phyloP scores from a whole-genome alignment of 2,797 vertebrate genomes.

The Manis javanica region DNA sequence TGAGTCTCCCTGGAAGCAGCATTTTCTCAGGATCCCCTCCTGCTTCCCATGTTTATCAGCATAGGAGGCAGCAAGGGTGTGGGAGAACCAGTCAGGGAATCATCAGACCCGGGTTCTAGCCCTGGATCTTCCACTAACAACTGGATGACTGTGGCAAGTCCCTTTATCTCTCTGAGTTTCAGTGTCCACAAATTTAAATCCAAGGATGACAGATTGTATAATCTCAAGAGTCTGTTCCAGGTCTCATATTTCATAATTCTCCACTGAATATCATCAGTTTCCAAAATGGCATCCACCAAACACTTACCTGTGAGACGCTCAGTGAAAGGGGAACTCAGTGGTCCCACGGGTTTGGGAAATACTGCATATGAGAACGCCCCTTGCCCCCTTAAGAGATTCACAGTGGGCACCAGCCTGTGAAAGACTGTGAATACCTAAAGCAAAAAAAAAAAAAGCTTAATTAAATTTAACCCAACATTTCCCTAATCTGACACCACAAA shows the following conservation, averaged over 20 bases:
- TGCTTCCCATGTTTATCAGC: neutral
- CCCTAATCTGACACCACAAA: neutral
- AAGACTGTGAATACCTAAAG: neutral
- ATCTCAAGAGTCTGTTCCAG: neutral
- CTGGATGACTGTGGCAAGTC: neutral
- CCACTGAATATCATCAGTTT: neutral
- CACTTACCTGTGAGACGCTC: neutral
- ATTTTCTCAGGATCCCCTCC: neutral
- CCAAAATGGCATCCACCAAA: neutral
- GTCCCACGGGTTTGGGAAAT: neutral
- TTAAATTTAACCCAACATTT: neutral
- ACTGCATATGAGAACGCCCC: neutral
- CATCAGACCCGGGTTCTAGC: neutral
- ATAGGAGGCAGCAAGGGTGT: neutral
- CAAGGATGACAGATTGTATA: neutral
- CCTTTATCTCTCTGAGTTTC: neutral
- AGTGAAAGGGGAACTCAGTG: neutral
- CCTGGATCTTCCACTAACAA: neutral
- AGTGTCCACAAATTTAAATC: neutral
- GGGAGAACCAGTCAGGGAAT: neutral
- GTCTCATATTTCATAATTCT: neutral
- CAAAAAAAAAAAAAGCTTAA: neutral
- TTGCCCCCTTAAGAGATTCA: neutral
- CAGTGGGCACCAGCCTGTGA: neutral
- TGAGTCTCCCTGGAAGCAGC: neutral